Conservation (phyloP, 2,113 vertebrate species). For the Melanocharis versteri region DNA sequence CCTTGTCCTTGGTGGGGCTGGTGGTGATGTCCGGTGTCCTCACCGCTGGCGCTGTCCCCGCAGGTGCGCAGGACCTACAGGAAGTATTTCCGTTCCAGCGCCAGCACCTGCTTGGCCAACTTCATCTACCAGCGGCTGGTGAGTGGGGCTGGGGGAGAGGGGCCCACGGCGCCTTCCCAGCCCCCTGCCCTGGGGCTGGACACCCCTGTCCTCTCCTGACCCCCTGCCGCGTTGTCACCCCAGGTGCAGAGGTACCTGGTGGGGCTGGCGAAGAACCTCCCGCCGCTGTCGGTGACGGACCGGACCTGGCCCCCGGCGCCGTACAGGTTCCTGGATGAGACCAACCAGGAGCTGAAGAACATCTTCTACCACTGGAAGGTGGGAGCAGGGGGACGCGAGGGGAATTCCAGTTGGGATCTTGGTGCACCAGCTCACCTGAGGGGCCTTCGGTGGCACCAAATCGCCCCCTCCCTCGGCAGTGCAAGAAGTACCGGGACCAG, state of each 20-base stretch:
- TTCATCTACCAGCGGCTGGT: slow-evolving; percentile 76
- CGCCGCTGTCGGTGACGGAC: slow-evolving; percentile 43
- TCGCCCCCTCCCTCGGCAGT: neutral
- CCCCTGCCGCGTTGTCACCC: accelerated
- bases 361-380: slow-evolving; percentile 77
- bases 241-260: slow-evolving; percentile 71
- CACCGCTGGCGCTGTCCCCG: accelerated
- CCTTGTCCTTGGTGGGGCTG: accelerated
- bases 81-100: slow-evolving; percentile 72
- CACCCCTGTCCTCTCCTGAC: accelerated
- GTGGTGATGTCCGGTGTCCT: accelerated
- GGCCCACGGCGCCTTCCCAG: neutral
- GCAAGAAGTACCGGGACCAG: slow-evolving; percentile 74
- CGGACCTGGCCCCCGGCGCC: slow-evolving; percentile 62
- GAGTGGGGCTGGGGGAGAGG: neutral
- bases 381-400: neutral
- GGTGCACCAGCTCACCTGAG: accelerated
- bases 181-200: too few relatives aligned
- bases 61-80: slow-evolving; percentile 73
- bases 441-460: accelerated
- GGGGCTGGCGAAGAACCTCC: slow-evolving; percentile 64
- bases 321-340: slow-evolving; percentile 44
- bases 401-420: accelerated
- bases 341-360: slow-evolving; percentile 64
- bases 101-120: slow-evolving; percentile 54